phyloP scores from a whole-genome alignment of 2,888 invertebrate genomes.

The Eudemis profundana region DNA sequence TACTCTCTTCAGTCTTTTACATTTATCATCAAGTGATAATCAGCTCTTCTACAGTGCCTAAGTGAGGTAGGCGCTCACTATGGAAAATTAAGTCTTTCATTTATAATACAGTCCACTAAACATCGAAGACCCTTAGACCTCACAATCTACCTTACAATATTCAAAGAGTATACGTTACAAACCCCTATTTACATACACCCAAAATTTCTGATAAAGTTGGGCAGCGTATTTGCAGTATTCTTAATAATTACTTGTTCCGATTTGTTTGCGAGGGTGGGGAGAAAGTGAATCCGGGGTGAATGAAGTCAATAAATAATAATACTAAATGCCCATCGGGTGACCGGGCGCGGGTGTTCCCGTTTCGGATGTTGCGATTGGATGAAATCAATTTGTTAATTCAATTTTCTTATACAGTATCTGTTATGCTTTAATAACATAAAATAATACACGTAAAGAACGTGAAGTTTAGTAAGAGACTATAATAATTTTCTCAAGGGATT shows the following conservation, averaged over 20 bases:
- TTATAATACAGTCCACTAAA: no score
- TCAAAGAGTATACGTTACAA: not conserved
- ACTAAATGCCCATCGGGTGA: constrained; percentile 77
- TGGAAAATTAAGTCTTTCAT: no score
- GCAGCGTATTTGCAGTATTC: constrained; percentile 78
- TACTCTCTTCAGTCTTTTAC: no score
- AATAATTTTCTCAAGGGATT: no score
- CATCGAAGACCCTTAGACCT: no score
- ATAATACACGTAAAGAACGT: no score
- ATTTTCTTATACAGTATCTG: constrained; percentile 4
- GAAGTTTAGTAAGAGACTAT: no score
- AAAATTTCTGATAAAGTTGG: constrained; percentile 67
- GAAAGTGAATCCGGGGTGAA: constrained; percentile 72
- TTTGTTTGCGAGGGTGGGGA: constrained; percentile 75
- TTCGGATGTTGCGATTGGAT: constrained; percentile 26
- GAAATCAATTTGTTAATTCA: constrained; percentile 21
- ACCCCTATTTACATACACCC: constrained; percentile 48
- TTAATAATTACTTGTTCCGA: constrained; percentile 84
- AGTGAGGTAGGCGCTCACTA: no score
- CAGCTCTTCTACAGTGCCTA: no score
- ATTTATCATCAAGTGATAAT: no score
- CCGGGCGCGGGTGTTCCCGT: constrained; percentile 55
- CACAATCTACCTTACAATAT: no score
- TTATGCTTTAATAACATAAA: not conserved
- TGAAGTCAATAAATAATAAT: constrained; percentile 82